Conservation (phyloP, 2,888 invertebrate genomes). For the Eristalinus aeneus region DNA sequence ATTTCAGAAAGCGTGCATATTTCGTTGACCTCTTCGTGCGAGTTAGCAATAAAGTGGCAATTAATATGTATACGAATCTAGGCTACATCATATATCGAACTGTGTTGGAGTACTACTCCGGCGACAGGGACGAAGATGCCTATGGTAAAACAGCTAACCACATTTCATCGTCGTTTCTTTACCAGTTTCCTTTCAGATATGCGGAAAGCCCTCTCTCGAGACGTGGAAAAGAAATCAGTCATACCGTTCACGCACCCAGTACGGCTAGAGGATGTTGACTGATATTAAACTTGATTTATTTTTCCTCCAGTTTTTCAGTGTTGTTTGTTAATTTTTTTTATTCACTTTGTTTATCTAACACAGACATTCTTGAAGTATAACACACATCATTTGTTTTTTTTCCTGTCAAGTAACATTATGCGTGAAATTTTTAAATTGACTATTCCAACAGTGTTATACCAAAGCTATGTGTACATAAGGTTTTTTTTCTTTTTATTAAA, state of each 20-base stretch:
- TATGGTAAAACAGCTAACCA: constrained; percentile 86
- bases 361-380: constrained; percentile 16
- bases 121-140: constrained; percentile 99
- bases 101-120: constrained; percentile 98
- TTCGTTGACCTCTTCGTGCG: constrained; percentile 99
- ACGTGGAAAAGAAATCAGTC: constrained; percentile 94
- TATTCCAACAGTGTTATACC: background rate
- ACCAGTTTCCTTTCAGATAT: constrained; percentile 88
- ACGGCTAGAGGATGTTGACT: constrained; percentile 96
- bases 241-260: constrained; percentile 97
- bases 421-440: background rate
- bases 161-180: background rate
- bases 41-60: constrained; percentile 98
- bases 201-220: constrained; percentile 97
- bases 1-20: constrained; percentile 92
- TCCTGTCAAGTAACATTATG: constrained; percentile 34
- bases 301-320: background rate
- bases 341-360: constrained; percentile 16
- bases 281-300: constrained; percentile 72
- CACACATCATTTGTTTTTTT: constrained; percentile 8
- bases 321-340: background rate
- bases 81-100: constrained; percentile 98
- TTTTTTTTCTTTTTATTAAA: background rate
- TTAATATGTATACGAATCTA: constrained; percentile 97
- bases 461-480: too few species aligned